phyloP scores from a whole-genome alignment of 2,888 invertebrate species.

The Dascillus cervinus region DNA sequence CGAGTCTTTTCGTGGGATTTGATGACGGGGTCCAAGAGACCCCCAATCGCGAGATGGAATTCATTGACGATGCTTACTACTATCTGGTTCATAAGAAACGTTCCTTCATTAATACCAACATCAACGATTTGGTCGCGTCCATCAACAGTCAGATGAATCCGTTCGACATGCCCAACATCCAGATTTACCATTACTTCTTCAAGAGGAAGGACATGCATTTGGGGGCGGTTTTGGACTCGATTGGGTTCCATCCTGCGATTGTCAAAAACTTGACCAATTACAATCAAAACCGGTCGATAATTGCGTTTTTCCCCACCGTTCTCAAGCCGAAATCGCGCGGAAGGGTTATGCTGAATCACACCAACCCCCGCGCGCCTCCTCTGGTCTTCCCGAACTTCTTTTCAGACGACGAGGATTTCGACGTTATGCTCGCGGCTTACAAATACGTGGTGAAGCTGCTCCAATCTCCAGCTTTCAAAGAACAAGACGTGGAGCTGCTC shows the following conservation, averaged over 20 bases:
- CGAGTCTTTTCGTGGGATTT: slow-evolving; percentile 20
- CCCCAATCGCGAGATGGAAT: slow-evolving; percentile 2
- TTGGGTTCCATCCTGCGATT: slow-evolving; percentile 25
- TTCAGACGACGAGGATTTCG: slow-evolving; percentile 46
- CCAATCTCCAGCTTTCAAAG: slow-evolving; percentile 37
- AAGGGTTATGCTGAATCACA: slow-evolving; percentile 41
- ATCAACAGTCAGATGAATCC: slow-evolving; percentile 40
- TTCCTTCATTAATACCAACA: slow-evolving; percentile 36
- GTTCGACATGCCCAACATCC: slow-evolving; percentile 27
- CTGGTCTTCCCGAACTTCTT: slow-evolving; percentile 54
- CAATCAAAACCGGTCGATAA: slow-evolving; percentile 25
- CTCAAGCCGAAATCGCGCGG: slow-evolving; percentile 46
- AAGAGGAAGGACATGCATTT: slow-evolving; percentile 33
- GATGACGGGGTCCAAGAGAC: slow-evolving; percentile 4
- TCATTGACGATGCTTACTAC: slow-evolving; percentile 32
- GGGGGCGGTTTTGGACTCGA: slow-evolving; percentile 17
- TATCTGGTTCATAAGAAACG: slow-evolving; percentile 48
- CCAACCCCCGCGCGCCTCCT: slow-evolving; percentile 39
- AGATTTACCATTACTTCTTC: slow-evolving; percentile 25
- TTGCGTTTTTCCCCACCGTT: slow-evolving; percentile 27
- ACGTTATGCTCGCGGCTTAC: slow-evolving; percentile 47
- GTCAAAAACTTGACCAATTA: slow-evolving; percentile 21
- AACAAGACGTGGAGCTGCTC: slow-evolving; percentile 33
- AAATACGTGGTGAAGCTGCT: slow-evolving; percentile 37
- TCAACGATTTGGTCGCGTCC: slow-evolving; percentile 45